Evolutionary conservation across 2,888 invertebrate species (phyloP), one percentile per base, ranked within the genome.

Genomic region (Rhagophthalmus giganteus): DNA sequence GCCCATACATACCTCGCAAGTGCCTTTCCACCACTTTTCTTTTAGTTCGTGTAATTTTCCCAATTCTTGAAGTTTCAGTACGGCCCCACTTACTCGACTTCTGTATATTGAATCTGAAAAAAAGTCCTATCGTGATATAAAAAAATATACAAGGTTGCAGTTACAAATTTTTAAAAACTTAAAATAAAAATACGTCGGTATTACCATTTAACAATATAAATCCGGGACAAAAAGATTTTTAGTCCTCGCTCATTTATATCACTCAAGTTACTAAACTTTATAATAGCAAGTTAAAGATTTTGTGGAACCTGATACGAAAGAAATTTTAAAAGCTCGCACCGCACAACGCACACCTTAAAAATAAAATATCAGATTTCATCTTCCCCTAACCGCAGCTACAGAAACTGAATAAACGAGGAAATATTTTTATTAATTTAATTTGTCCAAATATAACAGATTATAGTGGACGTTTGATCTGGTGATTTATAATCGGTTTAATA

Each of bases 1-100:
- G n/a, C n/a, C n/a, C n/a, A n/a, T n/a, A 60, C 60, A 64, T 64
- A 73, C 84, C 57, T 73, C 75, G 69, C 87, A 87, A 46, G 76
- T 74, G 26, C 80, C 78, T 65, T 85, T 84, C 96, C 96, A 98
- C 96, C 96, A 98, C 67, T 87, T 88, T 42, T 87, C 84, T 74
- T 95, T 95, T 39, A 97, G 75, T 51, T 83, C 81, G 34, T 84
- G 85, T 27, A 97, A 78, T 59, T 82, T 81, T 0, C 95, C 94
- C 58, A 85, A 86, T 74, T 98, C 96, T 71, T 96, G 94, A 57
- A 98, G 79, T 74, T 87, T 88, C 11, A 97, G 75, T 28, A 98
- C 89, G 0, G 92, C 91, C 52, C 88, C 88, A 64, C 91, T 95
- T 15, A 97, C 85, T 13, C 83, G 80, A 0, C 87, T 88, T 13